Percentiles rank a stretch among this genome's conserved stretches.
Evolutionary conservation across 2,113 vertebrate genomes (phyloP).

Genomic region (Genyomyrus donnyi): DNA sequence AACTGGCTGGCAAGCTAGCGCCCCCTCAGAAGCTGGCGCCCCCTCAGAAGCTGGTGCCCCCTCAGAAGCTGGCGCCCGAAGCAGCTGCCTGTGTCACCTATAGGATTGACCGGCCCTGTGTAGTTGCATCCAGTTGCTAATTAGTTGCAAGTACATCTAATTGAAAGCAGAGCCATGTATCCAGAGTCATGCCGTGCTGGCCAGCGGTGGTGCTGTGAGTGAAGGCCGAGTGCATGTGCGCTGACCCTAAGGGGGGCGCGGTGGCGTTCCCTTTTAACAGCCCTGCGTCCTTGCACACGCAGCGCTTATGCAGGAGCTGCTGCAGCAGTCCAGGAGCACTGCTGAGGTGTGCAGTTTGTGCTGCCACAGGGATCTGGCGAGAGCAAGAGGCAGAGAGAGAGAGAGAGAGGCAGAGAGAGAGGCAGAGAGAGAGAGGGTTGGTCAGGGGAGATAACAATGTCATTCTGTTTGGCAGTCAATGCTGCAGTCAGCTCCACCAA

Average conservation of each 20-base stretch:
- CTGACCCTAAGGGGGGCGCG: slow-evolving; percentile 55
- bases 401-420: slow-evolving; percentile 3
- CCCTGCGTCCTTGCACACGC: slow-evolving; percentile 71
- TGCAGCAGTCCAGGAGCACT: slow-evolving; percentile 76
- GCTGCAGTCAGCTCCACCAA: slow-evolving; percentile 72
- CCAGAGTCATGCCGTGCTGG: neutral
- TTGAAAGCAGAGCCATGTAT: neutral
- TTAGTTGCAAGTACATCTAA: neutral
- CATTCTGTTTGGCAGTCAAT: slow-evolving; percentile 74
- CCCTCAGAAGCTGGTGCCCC: neutral
- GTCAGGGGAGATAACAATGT: slow-evolving; percentile 69
- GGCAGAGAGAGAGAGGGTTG: slow-evolving; percentile 26
- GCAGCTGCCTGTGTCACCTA: neutral
- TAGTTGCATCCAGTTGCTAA: neutral
- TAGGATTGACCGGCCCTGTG: neutral
- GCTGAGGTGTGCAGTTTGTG: slow-evolving; percentile 81
- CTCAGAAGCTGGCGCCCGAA: neutral
- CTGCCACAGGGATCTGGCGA: slow-evolving; percentile 59
- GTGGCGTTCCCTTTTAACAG: slow-evolving; percentile 80
- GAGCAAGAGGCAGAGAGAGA: neutral
- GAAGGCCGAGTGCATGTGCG: slow-evolving; percentile 24
- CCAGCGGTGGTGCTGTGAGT: neutral
- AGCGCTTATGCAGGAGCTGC: slow-evolving; percentile 76
- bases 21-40: too few relatives aligned
- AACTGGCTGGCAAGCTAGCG: neutral